Evolutionary conservation across 2,797 vertebrate species (phyloP), one percentile per base, ranked within the genome.

Genomic region (Octomys mimax): DNA sequence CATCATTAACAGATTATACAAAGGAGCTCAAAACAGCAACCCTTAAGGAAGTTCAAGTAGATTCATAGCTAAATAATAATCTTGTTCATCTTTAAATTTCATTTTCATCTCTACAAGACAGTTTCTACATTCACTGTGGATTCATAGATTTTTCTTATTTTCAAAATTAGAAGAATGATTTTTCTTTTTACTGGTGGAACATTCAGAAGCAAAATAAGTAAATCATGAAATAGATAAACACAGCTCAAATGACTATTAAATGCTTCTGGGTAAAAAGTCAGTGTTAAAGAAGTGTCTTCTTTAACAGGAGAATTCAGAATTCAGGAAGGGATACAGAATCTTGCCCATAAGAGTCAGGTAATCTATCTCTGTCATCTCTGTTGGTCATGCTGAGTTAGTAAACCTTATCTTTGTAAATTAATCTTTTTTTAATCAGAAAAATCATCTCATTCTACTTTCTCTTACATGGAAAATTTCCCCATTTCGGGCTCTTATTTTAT

Each of bases 1-100:
- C n/a, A 54, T n/a, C 5, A 68, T 54, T 42, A 68, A 31, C 21
- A 28, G 49, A 73, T 89, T 92, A 73, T 82, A 33, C 54, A 86
- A 64, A 89, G 39, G 22, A 86, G 16, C 6, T 31, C 36, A 62
- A 62, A 85, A 68, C 4, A 61, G 28, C 33, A 77, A 57, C 5
- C 14, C 28, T 36, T 64, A 36, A 81, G 52, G n/a, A 42, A 82
- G 82, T 94, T 82, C 54, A 82, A 64, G 66, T 42, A n/a, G 19
- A 36, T 84, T 89, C 28, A 57, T 62, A 94, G 71, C 24, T 87
- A 9, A 93, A 5, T 70, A 10, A 71, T 81, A 22, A 52, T 71
- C 91, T 68, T 91, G 11, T 18, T 92, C 66, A 89, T 70, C 52
- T 16, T 87, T 77, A 84, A 61, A 70, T 66, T 89, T 82, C 49